A percentile compares a stretch with the other conserved stretches of the same genome.
phyloP scores from a whole-genome alignment of 1,140 invertebrate species.

The Bombus pascuorum region DNA sequence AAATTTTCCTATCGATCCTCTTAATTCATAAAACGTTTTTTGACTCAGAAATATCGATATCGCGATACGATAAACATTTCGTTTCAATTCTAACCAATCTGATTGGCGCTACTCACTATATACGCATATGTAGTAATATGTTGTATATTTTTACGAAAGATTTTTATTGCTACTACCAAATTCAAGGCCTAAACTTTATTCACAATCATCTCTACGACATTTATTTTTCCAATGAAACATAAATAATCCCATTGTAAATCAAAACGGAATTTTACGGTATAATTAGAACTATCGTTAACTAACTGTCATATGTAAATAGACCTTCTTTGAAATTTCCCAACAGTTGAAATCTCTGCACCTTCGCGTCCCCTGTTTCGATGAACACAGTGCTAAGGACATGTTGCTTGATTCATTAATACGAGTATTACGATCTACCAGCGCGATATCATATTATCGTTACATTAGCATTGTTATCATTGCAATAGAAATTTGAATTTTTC shows the following conservation, averaged over 20 bases:
- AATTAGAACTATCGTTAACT: background rate
- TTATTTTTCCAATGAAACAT: background rate
- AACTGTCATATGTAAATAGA: background rate
- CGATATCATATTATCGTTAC: background rate
- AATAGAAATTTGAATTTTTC: background rate
- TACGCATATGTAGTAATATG: background rate
- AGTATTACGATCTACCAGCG: too few species aligned
- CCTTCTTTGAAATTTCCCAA: background rate
- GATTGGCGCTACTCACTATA: constrained; percentile 39
- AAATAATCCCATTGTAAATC: background rate
- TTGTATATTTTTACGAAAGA: constrained; percentile 38
- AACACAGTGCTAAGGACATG: too few species aligned
- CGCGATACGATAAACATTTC: background rate
- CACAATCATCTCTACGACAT: constrained; percentile 15
- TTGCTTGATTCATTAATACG: background rate
- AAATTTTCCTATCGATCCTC: background rate
- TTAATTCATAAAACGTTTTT: background rate
- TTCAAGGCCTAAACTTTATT: constrained; percentile 41
- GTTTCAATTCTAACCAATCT: constrained; percentile 48
- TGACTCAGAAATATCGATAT: background rate
- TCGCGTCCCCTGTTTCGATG: background rate
- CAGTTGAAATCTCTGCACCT: background rate
- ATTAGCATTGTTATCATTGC: background rate
- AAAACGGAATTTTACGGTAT: background rate
- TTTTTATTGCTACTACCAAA: constrained; percentile 59